Evolutionary conservation across 2,888 invertebrate species (phyloP).

Genomic region (Rhimphoctona megacephalus): DNA sequence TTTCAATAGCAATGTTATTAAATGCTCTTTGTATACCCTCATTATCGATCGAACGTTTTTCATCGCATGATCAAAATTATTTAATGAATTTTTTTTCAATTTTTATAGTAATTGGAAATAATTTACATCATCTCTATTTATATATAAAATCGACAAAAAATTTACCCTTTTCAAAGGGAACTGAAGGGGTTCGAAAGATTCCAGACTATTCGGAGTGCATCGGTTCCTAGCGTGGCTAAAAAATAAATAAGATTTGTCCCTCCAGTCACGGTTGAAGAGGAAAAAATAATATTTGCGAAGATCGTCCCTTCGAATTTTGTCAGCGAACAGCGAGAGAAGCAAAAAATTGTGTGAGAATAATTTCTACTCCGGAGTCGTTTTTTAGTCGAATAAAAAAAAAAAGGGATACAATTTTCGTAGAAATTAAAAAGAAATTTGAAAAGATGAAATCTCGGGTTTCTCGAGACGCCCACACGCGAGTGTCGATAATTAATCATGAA

Average conservation of each 20-base stretch:
- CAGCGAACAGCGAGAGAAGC: neutral
- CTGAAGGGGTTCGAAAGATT: no score
- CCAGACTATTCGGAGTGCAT: no score
- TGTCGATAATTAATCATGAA: conserved; percentile 80
- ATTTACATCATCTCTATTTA: neutral
- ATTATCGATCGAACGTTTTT: neutral
- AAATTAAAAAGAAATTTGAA: conserved; percentile 32
- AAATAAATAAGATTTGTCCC: neutral
- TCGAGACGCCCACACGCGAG: conserved; percentile 67
- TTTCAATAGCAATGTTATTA: neutral
- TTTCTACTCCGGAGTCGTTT: neutral
- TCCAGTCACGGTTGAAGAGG: neutral
- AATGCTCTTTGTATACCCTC: neutral
- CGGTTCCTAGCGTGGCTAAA: neutral
- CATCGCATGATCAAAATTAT: neutral
- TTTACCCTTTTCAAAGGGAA: neutral
- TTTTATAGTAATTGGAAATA: neutral
- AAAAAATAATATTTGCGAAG: conserved; percentile 31
- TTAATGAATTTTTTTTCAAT: neutral
- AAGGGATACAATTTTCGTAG: conserved; percentile 31
- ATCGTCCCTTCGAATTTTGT: neutral
- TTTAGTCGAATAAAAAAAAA: neutral
- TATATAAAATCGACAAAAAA: neutral
- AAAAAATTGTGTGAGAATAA: neutral
- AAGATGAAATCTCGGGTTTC: conserved; percentile 67